phyloP scores from a whole-genome alignment of 2,113 vertebrate species.

The Periophthalmus modestus region DNA sequence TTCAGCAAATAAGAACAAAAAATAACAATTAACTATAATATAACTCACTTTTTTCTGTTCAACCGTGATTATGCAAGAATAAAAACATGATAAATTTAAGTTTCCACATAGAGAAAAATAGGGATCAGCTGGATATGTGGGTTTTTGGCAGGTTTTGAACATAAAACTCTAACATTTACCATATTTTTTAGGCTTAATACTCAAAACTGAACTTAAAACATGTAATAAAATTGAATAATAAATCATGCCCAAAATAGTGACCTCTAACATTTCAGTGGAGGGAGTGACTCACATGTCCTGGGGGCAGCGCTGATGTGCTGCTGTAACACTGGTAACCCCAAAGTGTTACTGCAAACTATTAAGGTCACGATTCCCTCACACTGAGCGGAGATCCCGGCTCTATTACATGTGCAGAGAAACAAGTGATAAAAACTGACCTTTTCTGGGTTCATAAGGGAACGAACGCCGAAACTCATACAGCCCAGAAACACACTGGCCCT shows the following conservation, averaged over 20 bases:
- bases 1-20: background rate
- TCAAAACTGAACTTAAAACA: too few species aligned
- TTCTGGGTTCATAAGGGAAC: slow-evolving; percentile 81
- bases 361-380: slow-evolving; percentile 59
- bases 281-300: slow-evolving; percentile 40
- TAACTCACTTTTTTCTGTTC: too few species aligned
- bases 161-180: background rate
- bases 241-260: background rate
- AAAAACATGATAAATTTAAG: too few species aligned
- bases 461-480: slow-evolving; percentile 91
- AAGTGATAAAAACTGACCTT: slow-evolving; percentile 74
- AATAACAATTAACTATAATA: background rate
- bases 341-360: slow-evolving; percentile 63
- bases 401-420: slow-evolving; percentile 31
- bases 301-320: slow-evolving; percentile 17
- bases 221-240: background rate
- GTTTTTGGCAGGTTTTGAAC: background rate
- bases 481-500: slow-evolving; percentile 81
- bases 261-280: slow-evolving; percentile 29
- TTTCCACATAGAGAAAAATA: background rate
- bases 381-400: slow-evolving; percentile 52
- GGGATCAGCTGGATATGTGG: background rate
- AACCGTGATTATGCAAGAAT: too few species aligned
- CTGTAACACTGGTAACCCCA: slow-evolving; percentile 57
- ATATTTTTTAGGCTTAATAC: too few species aligned